phyloP scores from a whole-genome alignment of 2,797 vertebrate genomes.

The Adrianichthys oophorus region DNA sequence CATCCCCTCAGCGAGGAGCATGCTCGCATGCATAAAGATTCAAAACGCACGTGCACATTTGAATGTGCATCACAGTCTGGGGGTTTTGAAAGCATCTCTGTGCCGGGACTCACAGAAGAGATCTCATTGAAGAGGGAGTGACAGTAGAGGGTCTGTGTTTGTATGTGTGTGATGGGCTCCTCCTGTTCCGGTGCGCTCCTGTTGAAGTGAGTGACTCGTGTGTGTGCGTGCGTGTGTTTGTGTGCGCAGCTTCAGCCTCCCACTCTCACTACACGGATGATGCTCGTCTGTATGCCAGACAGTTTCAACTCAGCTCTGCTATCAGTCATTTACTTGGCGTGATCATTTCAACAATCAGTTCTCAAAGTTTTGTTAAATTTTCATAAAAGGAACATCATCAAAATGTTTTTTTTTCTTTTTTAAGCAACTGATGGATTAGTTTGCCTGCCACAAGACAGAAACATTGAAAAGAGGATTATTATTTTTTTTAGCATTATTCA shows the following conservation, averaged over 20 bases:
- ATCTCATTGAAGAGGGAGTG: conserved; percentile 61
- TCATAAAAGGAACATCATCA: conserved; percentile 9
- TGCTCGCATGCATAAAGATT: conserved; percentile 24
- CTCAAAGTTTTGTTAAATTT: background rate
- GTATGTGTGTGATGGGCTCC: conserved; percentile 12
- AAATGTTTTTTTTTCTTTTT: conserved; percentile 14
- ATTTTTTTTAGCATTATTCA: conserved; percentile 32
- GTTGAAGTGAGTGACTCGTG: conserved; percentile 64
- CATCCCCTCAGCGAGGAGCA: conserved; percentile 39
- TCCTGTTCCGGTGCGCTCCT: conserved; percentile 21
- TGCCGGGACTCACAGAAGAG: conserved; percentile 51
- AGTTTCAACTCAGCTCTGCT: conserved; percentile 45
- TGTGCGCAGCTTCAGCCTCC: conserved; percentile 72
- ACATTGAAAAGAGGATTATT: conserved; percentile 26
- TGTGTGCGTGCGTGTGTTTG: conserved; percentile 68
- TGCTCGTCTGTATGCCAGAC: conserved; percentile 69
- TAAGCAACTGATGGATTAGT: conserved; percentile 44
- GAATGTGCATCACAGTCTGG: conserved; percentile 41
- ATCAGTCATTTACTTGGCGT: conserved; percentile 41
- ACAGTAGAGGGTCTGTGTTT: conserved; percentile 68
- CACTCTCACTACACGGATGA: conserved; percentile 66
- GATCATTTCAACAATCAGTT: conserved; percentile 10
- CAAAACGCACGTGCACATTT: conserved; percentile 46
- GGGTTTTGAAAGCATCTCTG: conserved; percentile 51
- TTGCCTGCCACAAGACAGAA: conserved; percentile 10